phyloP scores from a whole-genome alignment of 2,113 vertebrate species.

The Pterophyllum scalare region DNA sequence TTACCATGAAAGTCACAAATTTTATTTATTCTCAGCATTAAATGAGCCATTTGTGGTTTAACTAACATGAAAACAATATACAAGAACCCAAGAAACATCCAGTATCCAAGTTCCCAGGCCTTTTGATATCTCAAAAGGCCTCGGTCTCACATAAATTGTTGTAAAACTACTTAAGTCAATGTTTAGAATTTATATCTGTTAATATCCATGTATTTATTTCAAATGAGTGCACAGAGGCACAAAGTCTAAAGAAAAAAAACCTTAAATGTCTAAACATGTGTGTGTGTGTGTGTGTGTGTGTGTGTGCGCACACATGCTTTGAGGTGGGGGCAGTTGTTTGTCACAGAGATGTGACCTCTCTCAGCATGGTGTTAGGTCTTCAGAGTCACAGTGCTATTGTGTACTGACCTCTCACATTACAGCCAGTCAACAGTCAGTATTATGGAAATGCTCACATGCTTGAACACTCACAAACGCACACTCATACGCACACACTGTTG shows the following conservation, averaged over 20 bases:
- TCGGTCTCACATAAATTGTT: not conserved
- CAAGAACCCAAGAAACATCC: not conserved
- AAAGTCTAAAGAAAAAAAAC: rapidly evolving
- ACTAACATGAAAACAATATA: not conserved
- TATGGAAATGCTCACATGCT: constrained; percentile 28
- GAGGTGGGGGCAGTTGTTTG: constrained; percentile 8
- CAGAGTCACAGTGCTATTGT: constrained; percentile 73
- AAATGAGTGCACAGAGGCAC: not conserved
- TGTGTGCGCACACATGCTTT: not conserved
- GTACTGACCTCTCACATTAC: constrained; percentile 70
- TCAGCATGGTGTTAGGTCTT: constrained; percentile 68
- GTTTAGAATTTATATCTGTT: not conserved
- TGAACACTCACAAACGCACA: constrained; percentile 31
- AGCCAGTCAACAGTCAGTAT: constrained; percentile 73
- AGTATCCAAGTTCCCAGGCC: not conserved
- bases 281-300: not conserved
- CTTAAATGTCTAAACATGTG: not conserved
- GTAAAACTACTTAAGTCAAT: not conserved
- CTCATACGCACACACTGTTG: constrained; percentile 31
- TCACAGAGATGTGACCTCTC: constrained; percentile 72
- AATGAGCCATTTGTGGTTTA: not conserved
- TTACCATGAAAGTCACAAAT: not conserved
- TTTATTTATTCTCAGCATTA: not conserved
- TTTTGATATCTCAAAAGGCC: not conserved
- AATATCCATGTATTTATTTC: not conserved